phyloP scores from a whole-genome alignment of 2,888 invertebrate genomes.

The Chydorus sphaericus region DNA sequence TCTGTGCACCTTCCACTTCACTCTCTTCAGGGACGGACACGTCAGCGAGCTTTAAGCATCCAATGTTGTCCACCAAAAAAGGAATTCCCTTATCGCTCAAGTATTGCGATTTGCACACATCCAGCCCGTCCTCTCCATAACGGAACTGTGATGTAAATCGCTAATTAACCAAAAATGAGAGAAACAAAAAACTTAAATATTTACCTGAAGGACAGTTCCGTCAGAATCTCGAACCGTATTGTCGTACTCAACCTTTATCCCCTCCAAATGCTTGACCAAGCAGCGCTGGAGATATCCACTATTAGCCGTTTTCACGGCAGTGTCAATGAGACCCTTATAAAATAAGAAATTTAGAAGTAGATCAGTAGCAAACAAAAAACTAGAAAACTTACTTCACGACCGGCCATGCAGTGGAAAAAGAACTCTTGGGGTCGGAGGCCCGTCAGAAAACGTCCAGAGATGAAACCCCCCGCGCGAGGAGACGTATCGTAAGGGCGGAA shows the following conservation, averaged over 20 bases:
- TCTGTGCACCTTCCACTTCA: constrained; percentile 39
- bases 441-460: constrained; percentile 91
- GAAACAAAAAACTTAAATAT: neutral
- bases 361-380: constrained; percentile 10
- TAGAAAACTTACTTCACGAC: constrained; percentile 44
- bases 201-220: constrained; percentile 71
- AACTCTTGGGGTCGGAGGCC: constrained; percentile 97
- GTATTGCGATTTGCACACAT: constrained; percentile 74
- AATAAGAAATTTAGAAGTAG: neutral
- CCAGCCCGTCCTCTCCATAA: constrained; percentile 88
- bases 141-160: constrained; percentile 55
- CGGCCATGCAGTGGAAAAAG: constrained; percentile 99
- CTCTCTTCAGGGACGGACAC: constrained; percentile 27
- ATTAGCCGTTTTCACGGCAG: constrained; percentile 96
- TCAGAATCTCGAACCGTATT: constrained; percentile 91
- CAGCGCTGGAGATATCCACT: constrained; percentile 96
- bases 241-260: constrained; percentile 82
- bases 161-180: too few relatives aligned
- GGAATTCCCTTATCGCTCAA: constrained; percentile 55
- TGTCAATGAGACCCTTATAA: constrained; percentile 82
- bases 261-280: constrained; percentile 94
- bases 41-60: constrained; percentile 44
- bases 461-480: constrained; percentile 89
- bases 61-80: constrained; percentile 67
- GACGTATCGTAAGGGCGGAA: constrained; percentile 75